Evolutionary conservation across 2,113 vertebrate genomes (phyloP).

Genomic region (Uria aalge): DNA sequence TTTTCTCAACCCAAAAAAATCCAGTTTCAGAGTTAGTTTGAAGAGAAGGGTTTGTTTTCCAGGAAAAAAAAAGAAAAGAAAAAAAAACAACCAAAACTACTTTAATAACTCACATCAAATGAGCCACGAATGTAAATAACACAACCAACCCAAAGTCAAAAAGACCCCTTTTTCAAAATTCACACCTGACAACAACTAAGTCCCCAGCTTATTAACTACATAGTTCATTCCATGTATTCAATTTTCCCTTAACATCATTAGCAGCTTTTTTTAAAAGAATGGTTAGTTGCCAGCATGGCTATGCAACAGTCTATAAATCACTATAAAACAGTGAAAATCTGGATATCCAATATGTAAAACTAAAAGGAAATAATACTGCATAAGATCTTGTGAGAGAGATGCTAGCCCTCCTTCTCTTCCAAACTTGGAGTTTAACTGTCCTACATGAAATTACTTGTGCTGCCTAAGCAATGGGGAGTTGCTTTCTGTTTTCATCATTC

Average conservation of each 20-base stretch:
- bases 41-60: background rate
- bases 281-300: background rate
- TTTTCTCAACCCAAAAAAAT: background rate
- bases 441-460: background rate
- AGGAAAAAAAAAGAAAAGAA: fast-evolving
- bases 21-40: background rate
- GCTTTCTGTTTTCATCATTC: background rate
- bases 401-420: background rate
- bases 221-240: background rate
- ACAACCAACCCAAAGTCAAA: background rate
- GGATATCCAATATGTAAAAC: background rate
- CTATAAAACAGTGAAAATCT: background rate
- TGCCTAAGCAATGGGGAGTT: background rate
- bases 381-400: background rate
- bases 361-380: background rate
- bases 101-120: background rate
- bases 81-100: background rate
- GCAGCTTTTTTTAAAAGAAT: background rate
- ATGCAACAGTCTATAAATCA: background rate
- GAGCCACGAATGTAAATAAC: background rate
- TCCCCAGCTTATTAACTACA: background rate
- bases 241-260: background rate
- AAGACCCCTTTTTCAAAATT: background rate
- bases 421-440: background rate
- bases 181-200: background rate